A percentile compares a stretch with the other conserved stretches of the same genome.
phyloP scores from a whole-genome alignment of 2,797 vertebrate species.

The Sternarchorhynchus goeldii region DNA sequence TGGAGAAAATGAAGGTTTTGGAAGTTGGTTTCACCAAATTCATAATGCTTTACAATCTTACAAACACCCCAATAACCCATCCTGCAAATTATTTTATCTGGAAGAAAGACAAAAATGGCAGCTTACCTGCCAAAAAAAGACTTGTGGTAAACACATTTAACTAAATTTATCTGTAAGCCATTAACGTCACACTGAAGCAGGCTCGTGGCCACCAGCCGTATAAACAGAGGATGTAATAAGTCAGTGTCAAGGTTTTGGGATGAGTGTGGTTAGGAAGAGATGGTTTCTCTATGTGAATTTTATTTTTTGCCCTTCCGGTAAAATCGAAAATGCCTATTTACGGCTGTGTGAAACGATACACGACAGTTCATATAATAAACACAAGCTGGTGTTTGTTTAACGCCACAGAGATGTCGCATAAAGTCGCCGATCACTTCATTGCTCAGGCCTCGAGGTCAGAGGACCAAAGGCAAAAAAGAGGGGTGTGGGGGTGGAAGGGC shows the following conservation, averaged over 20 bases:
- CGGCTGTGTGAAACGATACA: conserved; percentile 25
- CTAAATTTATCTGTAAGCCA: conserved; percentile 32
- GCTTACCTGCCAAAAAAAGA: conserved; percentile 18
- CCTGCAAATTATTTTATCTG: not conserved
- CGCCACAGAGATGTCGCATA: conserved; percentile 15
- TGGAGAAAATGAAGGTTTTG: not conserved
- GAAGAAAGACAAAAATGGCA: not conserved
- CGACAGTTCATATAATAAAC: conserved; percentile 51
- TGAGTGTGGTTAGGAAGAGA: conserved; percentile 41
- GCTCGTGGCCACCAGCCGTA: conserved; percentile 8
- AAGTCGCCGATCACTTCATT: conserved; percentile 13
- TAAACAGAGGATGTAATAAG: conserved; percentile 39
- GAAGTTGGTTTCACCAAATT: not conserved
- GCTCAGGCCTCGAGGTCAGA: conserved; percentile 16
- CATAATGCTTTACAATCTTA: not conserved
- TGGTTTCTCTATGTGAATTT: conserved; percentile 27
- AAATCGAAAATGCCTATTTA: conserved; percentile 50
- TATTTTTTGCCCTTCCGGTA: conserved; percentile 17
- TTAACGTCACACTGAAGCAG: conserved; percentile 23
- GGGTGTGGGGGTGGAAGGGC: not conserved
- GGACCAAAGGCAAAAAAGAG: not conserved
- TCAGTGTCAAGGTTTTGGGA: conserved; percentile 40
- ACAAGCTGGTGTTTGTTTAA: conserved; percentile 39
- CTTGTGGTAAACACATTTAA: conserved; percentile 28
- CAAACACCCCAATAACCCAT: conserved; percentile 23